Evolutionary conservation across 2,113 vertebrate genomes (phyloP).

Genomic region (Tachycineta bicolor): DNA sequence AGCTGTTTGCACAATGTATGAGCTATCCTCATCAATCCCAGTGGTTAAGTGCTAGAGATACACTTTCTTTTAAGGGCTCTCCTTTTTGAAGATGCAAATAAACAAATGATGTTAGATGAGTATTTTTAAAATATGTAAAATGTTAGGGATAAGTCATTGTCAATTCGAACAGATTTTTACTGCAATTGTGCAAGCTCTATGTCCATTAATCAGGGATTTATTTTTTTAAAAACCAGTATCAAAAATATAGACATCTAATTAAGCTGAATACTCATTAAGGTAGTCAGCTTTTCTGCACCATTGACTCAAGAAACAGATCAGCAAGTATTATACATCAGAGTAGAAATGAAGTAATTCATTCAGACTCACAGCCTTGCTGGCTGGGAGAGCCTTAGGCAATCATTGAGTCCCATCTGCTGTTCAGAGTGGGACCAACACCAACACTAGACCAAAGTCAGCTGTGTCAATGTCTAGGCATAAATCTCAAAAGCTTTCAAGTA

Average conservation of each 20-base stretch:
- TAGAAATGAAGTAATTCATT: not conserved
- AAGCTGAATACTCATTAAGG: not conserved
- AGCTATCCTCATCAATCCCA: not conserved
- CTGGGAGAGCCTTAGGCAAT: not conserved
- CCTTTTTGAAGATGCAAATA: not conserved
- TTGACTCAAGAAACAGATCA: not conserved
- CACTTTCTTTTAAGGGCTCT: not conserved
- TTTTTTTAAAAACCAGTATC: not conserved
- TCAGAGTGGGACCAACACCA: not conserved
- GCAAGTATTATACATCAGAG: not conserved
- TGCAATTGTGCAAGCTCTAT: not conserved
- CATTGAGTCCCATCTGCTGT: not conserved
- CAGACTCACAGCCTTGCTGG: not conserved
- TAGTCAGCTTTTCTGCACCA: not conserved
- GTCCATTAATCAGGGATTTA: not conserved
- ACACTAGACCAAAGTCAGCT: not conserved
- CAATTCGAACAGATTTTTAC: not conserved
- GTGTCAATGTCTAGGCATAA: not conserved
- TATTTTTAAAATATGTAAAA: not conserved
- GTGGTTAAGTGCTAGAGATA: not conserved
- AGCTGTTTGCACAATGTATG: not conserved
- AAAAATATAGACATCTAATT: not conserved
- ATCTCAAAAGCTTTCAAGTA: not conserved
- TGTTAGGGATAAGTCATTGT: not conserved
- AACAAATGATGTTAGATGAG: not conserved